Base-by-base conservation (phyloP, 1,140 invertebrate species). In the Papilio polyxenes region DNA sequence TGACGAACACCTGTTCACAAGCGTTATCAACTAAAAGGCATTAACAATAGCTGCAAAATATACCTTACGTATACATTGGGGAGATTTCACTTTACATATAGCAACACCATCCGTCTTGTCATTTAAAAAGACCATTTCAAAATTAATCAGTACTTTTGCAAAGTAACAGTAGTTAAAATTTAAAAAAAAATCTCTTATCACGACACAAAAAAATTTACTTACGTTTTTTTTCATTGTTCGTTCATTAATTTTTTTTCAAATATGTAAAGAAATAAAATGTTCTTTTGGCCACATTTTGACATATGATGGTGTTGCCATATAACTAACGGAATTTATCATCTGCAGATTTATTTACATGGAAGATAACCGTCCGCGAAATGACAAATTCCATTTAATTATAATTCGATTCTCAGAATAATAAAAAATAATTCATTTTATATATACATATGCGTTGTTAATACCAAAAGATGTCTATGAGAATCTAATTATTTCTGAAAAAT, bases 1-100 rank as follows among this genome's bases (percentile, higher is more conserved):
- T n/a, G 87, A 88, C 88, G 80, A 85, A 75, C 83, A 72, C 83
- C 59, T 80, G 59, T 65, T 80, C 83, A 83, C 76, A 83, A 81
- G 83, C 80, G 76, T 80, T 80, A 80, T 48, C 78, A 80, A 80
- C 9, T 44, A 31, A 69, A 69, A 69, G 78, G 77, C 77, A 79
- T 79, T 59, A 40, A 69, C 9, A 80, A 65, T 80, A 80, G 78
- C 78, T 80, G 78, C 78, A 69, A 80, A 78, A 31, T n/a, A 80
- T 80, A 69, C 62, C 62, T 80, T 69, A 80, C 62, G 74, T 56
- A 82, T 51, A 74, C 83, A 75, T 51, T 69, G 75, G 75, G 23
- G 31, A 83, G 65, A 65, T 76, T 80, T 80, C 81, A 69, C n/a
- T 80, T 69, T 49, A 59, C 74, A 81, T 65, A 56, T 85, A 82